Evolutionary conservation across 2,888 invertebrate genomes (phyloP), one percentile per base, ranked within the genome.

Genomic region (Sphinx pinastri): DNA sequence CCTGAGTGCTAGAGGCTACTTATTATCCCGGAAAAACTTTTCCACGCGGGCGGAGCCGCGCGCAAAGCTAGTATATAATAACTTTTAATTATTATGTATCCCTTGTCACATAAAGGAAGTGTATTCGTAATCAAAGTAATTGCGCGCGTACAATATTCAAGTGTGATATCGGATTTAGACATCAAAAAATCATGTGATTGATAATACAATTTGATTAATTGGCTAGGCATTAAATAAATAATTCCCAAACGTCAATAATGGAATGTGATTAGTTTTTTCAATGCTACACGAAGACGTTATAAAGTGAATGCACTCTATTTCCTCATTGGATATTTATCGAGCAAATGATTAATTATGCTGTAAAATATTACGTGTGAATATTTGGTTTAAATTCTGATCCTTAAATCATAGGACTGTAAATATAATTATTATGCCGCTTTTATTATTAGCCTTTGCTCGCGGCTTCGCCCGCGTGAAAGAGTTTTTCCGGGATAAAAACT

Each of bases 101-200:
- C 49, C 13, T 63, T 63, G 13, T 49, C 11, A 12, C 13, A 19
- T 13, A 58, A 51, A 70, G 52, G 57, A 70, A 70, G 38, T 59
- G 31, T 51, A 16, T 66, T 67, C 59, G 13, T 69, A 58, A 69
- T 69, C 69, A 67, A 66, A 13, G 16, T 55, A 12, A 58, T 59
- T 71, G 59, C 67, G 67, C 54, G 58, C 59, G 19, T 67, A 38
- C 51, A 31, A 38, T 14, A 52, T 60, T 72, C 49, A 68, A 59
- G 38, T n/a, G 49, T 59, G 12, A 68, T 72, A 72, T 70, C 70
- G 52, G 58, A 67, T 70, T 63, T 66, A 57, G 45, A 68, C 67
- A 57, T 55, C 49, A 67, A 68, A 38, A 73, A 73, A 63, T 68
- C 71, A 71, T 70, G 69, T 71, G 71, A 70, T 71, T 67, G 70